Percentiles rank a stretch among this genome's conserved stretches.
These are phyloP conservation scores for Crypturellus tataupa DNA, from an alignment of 2,797 vertebrate genomes.

Conservation along the genomic window DNA sequence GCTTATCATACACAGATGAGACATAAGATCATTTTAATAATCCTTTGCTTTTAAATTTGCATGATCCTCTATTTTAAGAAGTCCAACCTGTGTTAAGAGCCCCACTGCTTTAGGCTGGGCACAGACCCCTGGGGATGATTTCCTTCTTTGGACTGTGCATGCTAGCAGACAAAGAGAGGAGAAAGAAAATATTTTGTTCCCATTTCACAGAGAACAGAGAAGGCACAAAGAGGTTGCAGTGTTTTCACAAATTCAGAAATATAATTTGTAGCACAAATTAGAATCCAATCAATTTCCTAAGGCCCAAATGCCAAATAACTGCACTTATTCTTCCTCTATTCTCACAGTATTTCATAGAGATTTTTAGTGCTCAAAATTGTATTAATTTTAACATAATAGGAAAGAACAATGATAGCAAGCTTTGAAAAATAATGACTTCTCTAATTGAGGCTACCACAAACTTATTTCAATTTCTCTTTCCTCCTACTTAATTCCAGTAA, in stretches of 20 bases:
- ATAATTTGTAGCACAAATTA: not conserved
- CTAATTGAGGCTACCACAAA: not conserved
- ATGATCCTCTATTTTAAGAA: not conserved
- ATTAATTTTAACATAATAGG: not conserved
- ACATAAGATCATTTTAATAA: not conserved
- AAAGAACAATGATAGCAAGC: not conserved
- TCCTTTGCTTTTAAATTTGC: not conserved
- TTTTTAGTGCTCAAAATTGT: not conserved
- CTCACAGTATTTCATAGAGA: not conserved
- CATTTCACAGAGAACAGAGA: not conserved
- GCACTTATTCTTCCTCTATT: not conserved
- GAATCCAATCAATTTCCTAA: not conserved
- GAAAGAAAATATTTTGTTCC: not conserved
- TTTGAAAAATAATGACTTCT: conserved; percentile 10
- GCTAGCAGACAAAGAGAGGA: not conserved
- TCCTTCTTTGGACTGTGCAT: not conserved
- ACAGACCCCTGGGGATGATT: not conserved
- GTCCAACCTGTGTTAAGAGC: not conserved
- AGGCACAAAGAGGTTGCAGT: not conserved
- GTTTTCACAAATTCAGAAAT: not conserved
- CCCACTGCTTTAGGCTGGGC: not conserved
- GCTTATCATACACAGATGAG: not conserved
- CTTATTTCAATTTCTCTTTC: not conserved
- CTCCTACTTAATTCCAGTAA: not conserved
- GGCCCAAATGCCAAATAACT: not conserved